A percentile compares a stretch with the other conserved stretches of the same genome.
Evolutionary conservation across 2,888 invertebrate genomes (phyloP).

Genomic region (Spisula subtruncata): DNA sequence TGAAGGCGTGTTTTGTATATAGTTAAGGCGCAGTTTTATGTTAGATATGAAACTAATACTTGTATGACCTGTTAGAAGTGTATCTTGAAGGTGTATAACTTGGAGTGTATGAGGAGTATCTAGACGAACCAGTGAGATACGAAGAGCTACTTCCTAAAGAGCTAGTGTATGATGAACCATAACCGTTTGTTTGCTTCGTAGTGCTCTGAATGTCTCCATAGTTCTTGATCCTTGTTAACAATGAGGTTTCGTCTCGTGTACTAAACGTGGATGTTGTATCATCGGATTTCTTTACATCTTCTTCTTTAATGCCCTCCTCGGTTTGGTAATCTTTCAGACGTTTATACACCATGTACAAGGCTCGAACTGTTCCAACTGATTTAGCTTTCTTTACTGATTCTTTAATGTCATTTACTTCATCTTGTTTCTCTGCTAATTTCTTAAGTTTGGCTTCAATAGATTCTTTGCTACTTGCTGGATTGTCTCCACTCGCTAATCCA

Average conservation of each 20-base stretch:
- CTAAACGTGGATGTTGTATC: slow-evolving; percentile 77
- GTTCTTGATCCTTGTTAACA: slow-evolving; percentile 76
- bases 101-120: slow-evolving; percentile 26
- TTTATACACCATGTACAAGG: slow-evolving; percentile 78
- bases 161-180: slow-evolving; percentile 34
- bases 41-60: slow-evolving; percentile 38
- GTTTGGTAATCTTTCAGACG: slow-evolving; percentile 75
- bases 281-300: slow-evolving; percentile 76
- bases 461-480: slow-evolving; percentile 75
- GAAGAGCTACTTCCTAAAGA: slow-evolving; percentile 12
- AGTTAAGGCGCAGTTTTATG: not conserved
- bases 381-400: slow-evolving; percentile 72
- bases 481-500: slow-evolving; percentile 71
- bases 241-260: slow-evolving; percentile 72
- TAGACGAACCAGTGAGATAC: not conserved
- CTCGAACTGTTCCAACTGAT: slow-evolving; percentile 75
- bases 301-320: slow-evolving; percentile 73
- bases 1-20: no score
- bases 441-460: slow-evolving; percentile 74
- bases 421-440: slow-evolving; percentile 63
- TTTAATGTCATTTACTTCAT: slow-evolving; percentile 70
- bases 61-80: slow-evolving; percentile 50
- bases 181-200: slow-evolving; percentile 39
- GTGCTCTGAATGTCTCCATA: slow-evolving; percentile 78
- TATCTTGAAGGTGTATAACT: slow-evolving; percentile 49